Conservation (phyloP, 2,113 vertebrate genomes). For the Vulpes vulpes region DNA sequence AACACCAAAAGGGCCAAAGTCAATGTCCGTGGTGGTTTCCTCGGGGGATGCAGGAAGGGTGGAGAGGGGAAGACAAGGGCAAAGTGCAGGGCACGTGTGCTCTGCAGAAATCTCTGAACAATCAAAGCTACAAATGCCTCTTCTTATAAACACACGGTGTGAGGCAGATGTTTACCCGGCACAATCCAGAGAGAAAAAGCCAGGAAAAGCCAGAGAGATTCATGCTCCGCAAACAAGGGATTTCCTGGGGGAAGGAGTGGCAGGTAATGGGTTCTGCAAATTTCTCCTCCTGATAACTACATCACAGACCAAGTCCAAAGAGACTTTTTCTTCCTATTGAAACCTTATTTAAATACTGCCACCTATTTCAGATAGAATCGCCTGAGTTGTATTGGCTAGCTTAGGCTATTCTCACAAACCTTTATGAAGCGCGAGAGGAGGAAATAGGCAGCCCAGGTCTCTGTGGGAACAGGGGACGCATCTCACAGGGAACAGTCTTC, state of each 20-base stretch:
- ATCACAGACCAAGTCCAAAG: slow-evolving; percentile 70
- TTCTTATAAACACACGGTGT: slow-evolving; percentile 77
- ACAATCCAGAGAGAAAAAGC: slow-evolving; percentile 36
- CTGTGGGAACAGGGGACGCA: not conserved
- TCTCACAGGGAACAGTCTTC: slow-evolving; percentile 11
- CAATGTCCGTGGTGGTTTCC: not conserved
- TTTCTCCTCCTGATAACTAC: slow-evolving; percentile 78
- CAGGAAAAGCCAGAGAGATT: slow-evolving; percentile 46
- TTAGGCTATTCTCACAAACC: not conserved
- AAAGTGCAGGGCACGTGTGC: not conserved
- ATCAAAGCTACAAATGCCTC: slow-evolving; percentile 82
- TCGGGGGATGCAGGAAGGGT: rapidly evolving
- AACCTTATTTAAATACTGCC: slow-evolving; percentile 81
- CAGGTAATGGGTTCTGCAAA: slow-evolving; percentile 53
- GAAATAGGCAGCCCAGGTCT: not conserved
- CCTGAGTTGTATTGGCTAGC: not conserved
- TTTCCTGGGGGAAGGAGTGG: slow-evolving; percentile 73
- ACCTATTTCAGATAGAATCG: not conserved
- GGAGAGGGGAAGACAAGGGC: not conserved
- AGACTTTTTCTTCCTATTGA: slow-evolving; percentile 70
- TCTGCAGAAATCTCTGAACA: slow-evolving; percentile 73
- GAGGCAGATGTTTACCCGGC: slow-evolving; percentile 63
- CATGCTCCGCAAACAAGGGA: slow-evolving; percentile 66
- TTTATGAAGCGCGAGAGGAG: not conserved
- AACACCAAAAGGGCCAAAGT: not conserved